phyloP scores from a whole-genome alignment of 2,888 invertebrate species.

The Pheosia tremula region DNA sequence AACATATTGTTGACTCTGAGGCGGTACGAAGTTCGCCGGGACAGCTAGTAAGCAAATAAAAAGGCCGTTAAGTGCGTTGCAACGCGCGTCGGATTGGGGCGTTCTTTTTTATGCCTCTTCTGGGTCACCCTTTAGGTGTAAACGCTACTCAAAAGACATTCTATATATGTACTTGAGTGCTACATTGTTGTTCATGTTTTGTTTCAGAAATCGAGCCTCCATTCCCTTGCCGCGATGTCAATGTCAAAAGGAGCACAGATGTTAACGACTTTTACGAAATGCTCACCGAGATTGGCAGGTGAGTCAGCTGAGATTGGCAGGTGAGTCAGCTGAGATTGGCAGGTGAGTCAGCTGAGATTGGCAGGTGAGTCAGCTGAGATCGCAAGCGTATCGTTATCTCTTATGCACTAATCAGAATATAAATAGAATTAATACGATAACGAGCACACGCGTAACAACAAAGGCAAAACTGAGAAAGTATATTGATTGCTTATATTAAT shows the following conservation, averaged over 20 bases:
- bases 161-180: too few relatives aligned
- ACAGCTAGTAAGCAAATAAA: too few relatives aligned
- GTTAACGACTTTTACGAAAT: conserved; percentile 95
- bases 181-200: conserved; percentile 19
- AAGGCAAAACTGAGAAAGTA: too few relatives aligned
- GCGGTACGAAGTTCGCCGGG: too few relatives aligned
- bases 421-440: conserved; percentile 3
- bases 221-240: conserved; percentile 95
- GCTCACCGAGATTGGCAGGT: conserved; percentile 97
- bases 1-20: too few relatives aligned
- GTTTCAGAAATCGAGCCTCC: conserved; percentile 93
- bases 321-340: conserved; percentile 23
- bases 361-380: conserved; percentile 23
- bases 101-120: too few relatives aligned
- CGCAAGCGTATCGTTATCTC: neutral
- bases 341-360: conserved; percentile 23
- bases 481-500: too few relatives aligned
- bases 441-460: neutral
- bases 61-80: too few relatives aligned
- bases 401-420: neutral
- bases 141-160: too few relatives aligned
- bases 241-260: conserved; percentile 92
- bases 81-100: too few relatives aligned
- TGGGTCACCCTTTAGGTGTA: too few relatives aligned
- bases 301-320: too few relatives aligned